Base-by-base conservation (phyloP, 2,113 vertebrate species). In the Zosterops pallidus region DNA sequence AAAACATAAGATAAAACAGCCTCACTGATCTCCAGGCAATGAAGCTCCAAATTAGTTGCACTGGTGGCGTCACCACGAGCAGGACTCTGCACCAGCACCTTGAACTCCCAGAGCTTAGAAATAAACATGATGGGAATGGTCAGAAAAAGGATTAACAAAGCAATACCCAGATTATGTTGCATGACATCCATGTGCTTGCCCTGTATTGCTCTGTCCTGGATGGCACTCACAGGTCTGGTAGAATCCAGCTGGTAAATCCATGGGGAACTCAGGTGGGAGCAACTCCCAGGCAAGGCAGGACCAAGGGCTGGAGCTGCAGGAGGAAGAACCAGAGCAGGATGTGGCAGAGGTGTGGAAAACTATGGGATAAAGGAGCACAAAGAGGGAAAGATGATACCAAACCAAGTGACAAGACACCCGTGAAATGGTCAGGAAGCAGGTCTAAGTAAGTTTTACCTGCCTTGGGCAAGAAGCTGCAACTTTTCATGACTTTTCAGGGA, bases 181-280 rank as follows among this genome's bases (percentile, higher is more conserved):
- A 1, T 4, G 28, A 21, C 17, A 60, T 3, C 18, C 0, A 0
- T 11, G 52, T 20, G 47, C 35, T 49, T 46, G 49, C 4, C 4
- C 2, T 18, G 46, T 20, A 2, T 2, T 56, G 28, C 68, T 67
- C 42, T 44, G 4, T 22, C 17, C 26, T 29, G 26, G 52, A 15
- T 3, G 46, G 11, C 53, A 23, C 44, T 12, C 3, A 14, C 5
- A 53, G 31, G 47, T 21, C 31, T 22, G 19, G 49, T 10, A 47
- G 64, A 78, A 22, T 7, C 35, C 46, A 46, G 13, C 22, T 12
- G 44, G 39, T 7, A 47, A 69, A 78, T 46, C 60, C 46, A 2
- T 1, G 16, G 75, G 55, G 44, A 31, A 7, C 15, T 22, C 33
- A 14, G 55, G 29, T 49, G 44, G 75, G 69, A 77, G 25, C 18